These are phyloP conservation scores for Scyliorhinus canicula DNA, from an alignment of 2,797 vertebrate species.

Conservation along the genomic window DNA sequence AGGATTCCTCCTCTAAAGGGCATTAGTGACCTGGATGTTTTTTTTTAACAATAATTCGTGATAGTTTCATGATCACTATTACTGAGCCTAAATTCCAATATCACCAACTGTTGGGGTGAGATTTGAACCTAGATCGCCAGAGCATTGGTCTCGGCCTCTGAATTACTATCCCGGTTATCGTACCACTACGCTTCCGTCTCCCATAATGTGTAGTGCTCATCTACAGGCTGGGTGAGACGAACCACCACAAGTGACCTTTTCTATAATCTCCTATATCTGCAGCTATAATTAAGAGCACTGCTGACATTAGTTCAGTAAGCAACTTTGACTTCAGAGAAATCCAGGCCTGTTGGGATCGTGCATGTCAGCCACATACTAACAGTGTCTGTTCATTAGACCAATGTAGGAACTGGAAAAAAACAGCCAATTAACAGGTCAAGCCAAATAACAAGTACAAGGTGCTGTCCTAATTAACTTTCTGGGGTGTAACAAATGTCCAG, in stretches of 20 bases:
- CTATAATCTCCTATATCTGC: background rate
- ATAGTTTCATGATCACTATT: background rate
- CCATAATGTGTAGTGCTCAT: background rate
- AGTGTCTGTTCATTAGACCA: background rate
- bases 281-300: background rate
- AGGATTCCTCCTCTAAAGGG: background rate
- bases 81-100: background rate
- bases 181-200: background rate
- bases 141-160: background rate
- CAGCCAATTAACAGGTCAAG: background rate
- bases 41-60: background rate
- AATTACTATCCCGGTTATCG: background rate
- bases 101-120: background rate
- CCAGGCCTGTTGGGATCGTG: background rate
- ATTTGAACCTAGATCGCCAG: background rate
- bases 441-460: background rate
- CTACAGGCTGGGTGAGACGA: background rate
- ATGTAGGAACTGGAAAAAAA: background rate
- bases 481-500: background rate
- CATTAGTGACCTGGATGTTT: background rate
- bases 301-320: background rate
- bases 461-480: conserved; percentile 22
- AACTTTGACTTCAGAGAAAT: background rate
- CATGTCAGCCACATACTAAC: background rate
- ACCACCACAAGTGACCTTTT: background rate